A percentile compares a stretch with the other conserved stretches of the same genome.
Evolutionary conservation across 1,140 invertebrate species (phyloP).

Genomic region (Drosophila leontia): DNA sequence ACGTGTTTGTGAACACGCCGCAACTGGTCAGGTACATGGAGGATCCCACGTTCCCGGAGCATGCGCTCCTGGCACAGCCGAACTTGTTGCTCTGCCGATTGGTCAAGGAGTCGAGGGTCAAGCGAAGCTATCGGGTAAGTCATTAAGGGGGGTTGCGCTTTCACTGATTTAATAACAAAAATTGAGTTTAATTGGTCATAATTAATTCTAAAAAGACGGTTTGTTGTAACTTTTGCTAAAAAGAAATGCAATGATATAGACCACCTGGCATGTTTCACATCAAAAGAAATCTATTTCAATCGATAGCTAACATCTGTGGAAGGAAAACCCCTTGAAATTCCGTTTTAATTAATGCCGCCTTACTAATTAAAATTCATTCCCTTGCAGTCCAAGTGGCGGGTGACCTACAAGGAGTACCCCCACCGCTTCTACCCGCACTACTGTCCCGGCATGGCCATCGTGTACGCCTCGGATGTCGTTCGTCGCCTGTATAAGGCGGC

Average conservation of each 20-base stretch:
- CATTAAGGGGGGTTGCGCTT: neutral
- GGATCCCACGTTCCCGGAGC: constrained; percentile 20
- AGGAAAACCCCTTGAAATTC: constrained; percentile 6
- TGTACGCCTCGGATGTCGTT: constrained; percentile 90
- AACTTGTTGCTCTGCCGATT: constrained; percentile 88
- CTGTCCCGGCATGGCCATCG: constrained; percentile 91
- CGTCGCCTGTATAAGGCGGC: constrained; percentile 88
- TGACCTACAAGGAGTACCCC: constrained; percentile 89
- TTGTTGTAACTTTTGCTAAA: neutral
- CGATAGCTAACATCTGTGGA: neutral
- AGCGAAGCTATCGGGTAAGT: constrained; percentile 87
- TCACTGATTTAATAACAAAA: neutral
- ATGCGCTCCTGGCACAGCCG: constrained; percentile 55
- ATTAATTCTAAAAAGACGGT: too few relatives aligned
- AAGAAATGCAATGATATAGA: neutral
- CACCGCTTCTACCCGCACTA: constrained; percentile 89
- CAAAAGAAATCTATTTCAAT: neutral
- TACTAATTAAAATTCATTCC: neutral
- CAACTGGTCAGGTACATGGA: constrained; percentile 88
- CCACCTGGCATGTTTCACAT: neutral
- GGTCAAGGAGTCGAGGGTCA: constrained; percentile 85
- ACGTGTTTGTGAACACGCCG: constrained; percentile 91
- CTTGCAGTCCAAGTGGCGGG: constrained; percentile 90
- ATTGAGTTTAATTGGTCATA: too few relatives aligned
- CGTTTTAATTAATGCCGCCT: neutral